These are phyloP conservation scores for Drosophila yooni DNA, from an alignment of 2,888 invertebrate genomes.

Conservation along the genomic window DNA sequence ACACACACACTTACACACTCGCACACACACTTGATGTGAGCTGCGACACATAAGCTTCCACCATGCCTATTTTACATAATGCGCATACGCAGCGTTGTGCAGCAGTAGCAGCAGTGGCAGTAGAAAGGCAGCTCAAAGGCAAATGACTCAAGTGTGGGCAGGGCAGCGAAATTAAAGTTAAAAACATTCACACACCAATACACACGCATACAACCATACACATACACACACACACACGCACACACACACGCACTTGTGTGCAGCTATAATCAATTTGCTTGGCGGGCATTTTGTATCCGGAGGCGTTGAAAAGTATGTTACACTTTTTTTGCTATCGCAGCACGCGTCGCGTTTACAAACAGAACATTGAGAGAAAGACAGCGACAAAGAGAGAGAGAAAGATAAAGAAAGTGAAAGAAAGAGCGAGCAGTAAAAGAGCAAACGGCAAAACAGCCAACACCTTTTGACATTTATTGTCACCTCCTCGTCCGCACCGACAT, in stretches of 20 bases:
- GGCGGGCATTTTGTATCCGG: conserved; percentile 48
- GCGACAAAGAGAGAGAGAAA: not conserved
- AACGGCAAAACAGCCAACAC: conserved; percentile 49
- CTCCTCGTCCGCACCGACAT: conserved; percentile 25
- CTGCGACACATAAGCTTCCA: conserved; percentile 52
- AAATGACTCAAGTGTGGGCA: conserved; percentile 59
- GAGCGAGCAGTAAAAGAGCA: not conserved
- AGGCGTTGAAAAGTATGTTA: conserved; percentile 57
- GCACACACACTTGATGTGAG: conserved; percentile 14
- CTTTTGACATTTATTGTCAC: conserved; percentile 72
- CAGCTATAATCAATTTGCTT: conserved; percentile 68
- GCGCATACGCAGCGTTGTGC: conserved; percentile 70
- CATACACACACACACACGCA: not conserved
- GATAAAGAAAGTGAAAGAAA: not conserved
- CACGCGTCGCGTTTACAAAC: not conserved
- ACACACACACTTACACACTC: not conserved
- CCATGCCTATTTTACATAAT: conserved; percentile 67
- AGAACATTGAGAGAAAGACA: not conserved
- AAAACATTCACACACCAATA: conserved; percentile 7
- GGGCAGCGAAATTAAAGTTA: conserved; percentile 56
- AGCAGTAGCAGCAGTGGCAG: conserved; percentile 21
- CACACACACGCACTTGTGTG: conserved; percentile 1
- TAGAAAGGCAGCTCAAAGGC: conserved; percentile 51
- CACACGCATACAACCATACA: not conserved
- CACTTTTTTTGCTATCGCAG: conserved; percentile 33